These are phyloP conservation scores for Bambusicola thoracicus DNA, from an alignment of 2,113 vertebrate genomes.

Conservation along the genomic window DNA sequence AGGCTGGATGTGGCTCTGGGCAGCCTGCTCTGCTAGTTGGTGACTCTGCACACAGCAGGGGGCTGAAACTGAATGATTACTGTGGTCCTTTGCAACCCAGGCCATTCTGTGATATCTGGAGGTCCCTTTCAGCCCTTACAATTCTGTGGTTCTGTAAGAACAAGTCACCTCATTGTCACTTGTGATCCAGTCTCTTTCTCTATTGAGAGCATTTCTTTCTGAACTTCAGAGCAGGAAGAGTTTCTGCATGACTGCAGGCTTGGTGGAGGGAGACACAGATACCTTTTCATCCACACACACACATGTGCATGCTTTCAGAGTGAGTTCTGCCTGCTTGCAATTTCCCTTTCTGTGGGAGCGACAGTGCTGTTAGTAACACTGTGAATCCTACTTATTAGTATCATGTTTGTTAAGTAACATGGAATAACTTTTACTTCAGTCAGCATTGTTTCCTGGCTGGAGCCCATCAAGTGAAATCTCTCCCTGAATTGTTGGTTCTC, in stretches of 20 bases:
- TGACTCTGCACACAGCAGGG: too few relatives aligned
- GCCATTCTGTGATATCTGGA: too few relatives aligned
- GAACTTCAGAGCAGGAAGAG: background rate
- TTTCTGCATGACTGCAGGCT: background rate
- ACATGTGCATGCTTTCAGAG: background rate
- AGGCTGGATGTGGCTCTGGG: too few relatives aligned
- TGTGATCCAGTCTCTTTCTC: background rate
- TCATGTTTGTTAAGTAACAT: background rate
- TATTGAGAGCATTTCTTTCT: background rate
- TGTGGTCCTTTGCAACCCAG: too few relatives aligned
- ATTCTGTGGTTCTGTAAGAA: background rate
- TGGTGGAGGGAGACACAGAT: background rate
- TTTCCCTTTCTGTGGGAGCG: background rate
- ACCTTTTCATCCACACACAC: rapidly evolving
- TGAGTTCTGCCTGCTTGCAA: background rate
- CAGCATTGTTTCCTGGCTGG: background rate
- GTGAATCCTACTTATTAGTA: background rate
- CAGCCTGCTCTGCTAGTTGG: too few relatives aligned
- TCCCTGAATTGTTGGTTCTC: too few relatives aligned
- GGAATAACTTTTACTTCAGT: background rate
- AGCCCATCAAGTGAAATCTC: background rate
- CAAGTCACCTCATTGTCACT: background rate
- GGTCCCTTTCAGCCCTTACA: too few relatives aligned
- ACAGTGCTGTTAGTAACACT: rapidly evolving
- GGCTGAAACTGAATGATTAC: too few relatives aligned